phyloP scores from a whole-genome alignment of 1,140 invertebrate genomes.

The Nixonia krombeini region DNA sequence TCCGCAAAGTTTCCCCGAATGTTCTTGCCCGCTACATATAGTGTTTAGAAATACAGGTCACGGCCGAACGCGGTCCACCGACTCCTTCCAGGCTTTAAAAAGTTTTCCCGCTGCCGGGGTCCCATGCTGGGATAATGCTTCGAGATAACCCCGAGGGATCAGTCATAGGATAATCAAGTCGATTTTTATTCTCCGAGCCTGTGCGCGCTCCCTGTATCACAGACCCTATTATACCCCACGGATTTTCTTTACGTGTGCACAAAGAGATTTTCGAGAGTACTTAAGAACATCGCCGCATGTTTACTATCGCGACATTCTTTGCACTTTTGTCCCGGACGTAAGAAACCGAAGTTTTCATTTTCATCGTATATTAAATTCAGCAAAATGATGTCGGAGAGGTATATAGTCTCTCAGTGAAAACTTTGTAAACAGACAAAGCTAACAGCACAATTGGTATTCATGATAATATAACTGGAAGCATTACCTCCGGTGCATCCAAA shows the following conservation, averaged over 20 bases:
- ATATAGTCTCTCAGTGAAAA: no score
- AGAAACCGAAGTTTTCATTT: no score
- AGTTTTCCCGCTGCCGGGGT: slow-evolving; percentile 25
- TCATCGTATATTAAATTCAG: no score
- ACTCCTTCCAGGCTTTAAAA: slow-evolving; percentile 24
- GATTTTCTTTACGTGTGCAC: slow-evolving; percentile 11
- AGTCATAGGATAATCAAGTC: slow-evolving; percentile 33
- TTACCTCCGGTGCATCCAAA: no score
- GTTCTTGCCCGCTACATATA: slow-evolving; percentile 13
- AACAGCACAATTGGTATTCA: no score
- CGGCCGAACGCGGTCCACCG: slow-evolving; percentile 30
- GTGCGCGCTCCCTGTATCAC: not conserved
- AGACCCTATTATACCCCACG: slow-evolving; percentile 20
- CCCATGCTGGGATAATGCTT: slow-evolving; percentile 33
- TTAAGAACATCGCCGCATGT: not conserved
- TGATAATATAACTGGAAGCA: no score
- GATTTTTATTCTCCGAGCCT: slow-evolving; percentile 25
- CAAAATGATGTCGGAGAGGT: no score
- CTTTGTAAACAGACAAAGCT: no score
- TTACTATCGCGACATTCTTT: not conserved
- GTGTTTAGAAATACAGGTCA: slow-evolving; percentile 44
- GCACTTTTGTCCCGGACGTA: no score
- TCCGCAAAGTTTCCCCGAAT: slow-evolving; percentile 28
- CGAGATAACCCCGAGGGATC: slow-evolving; percentile 18
- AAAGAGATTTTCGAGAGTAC: slow-evolving; percentile 4